Evolutionary conservation across 2,888 invertebrate species (phyloP).

Genomic region (Plusia festucae): DNA sequence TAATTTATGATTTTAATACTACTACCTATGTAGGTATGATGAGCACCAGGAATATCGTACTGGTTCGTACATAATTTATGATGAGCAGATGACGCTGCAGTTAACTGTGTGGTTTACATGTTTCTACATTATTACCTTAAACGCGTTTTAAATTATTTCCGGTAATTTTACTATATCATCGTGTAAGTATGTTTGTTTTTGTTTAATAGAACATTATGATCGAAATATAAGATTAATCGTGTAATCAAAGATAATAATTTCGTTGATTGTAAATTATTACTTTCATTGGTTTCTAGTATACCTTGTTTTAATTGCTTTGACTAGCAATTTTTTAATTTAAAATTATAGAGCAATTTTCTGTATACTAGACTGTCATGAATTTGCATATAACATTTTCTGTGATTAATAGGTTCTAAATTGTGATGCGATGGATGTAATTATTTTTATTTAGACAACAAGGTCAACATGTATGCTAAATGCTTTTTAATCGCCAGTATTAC

Average conservation of each 20-base stretch:
- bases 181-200: too few relatives aligned
- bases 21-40: neutral
- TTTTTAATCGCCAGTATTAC: conserved; percentile 23
- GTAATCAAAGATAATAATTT: neutral
- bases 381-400: conserved; percentile 4
- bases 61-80: neutral
- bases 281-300: neutral
- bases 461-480: conserved; percentile 21
- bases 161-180: conserved; percentile 8
- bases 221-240: neutral
- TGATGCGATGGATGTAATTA: conserved; percentile 16
- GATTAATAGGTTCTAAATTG: conserved; percentile 19
- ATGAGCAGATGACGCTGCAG: neutral
- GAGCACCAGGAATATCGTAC: neutral
- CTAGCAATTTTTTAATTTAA: too few relatives aligned
- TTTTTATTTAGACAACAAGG: conserved; percentile 24
- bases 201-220: too few relatives aligned
- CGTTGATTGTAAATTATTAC: neutral
- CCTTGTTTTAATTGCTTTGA: too few relatives aligned
- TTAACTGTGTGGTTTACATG: neutral
- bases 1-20: neutral
- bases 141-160: conserved; percentile 11
- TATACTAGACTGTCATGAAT: conserved; percentile 7
- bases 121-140: conserved; percentile 9
- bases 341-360: too few relatives aligned